Conservation (phyloP, 2,888 invertebrate genomes). For the Abrostola triplasia region DNA sequence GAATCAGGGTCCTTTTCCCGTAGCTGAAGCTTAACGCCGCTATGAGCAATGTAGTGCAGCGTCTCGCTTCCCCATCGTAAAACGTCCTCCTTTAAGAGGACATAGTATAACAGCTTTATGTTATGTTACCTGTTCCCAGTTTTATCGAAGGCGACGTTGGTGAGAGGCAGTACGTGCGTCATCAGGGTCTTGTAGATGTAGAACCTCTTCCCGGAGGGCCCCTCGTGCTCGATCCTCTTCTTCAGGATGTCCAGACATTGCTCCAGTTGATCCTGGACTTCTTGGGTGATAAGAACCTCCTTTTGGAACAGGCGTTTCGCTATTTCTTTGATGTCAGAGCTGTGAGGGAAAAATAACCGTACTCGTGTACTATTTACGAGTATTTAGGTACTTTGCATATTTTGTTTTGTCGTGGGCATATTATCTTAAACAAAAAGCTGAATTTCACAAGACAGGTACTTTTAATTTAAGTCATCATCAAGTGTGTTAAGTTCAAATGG, state of each 20-base stretch:
- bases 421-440: too few relatives aligned
- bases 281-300: constrained; percentile 88
- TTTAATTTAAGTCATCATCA: too few relatives aligned
- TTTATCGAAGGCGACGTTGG: constrained; percentile 92
- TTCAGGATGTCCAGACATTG: constrained; percentile 90
- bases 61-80: too few relatives aligned
- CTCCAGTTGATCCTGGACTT: constrained; percentile 87
- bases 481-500: too few relatives aligned
- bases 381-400: too few relatives aligned
- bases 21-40: too few relatives aligned
- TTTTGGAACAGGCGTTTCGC: constrained; percentile 82
- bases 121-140: constrained; percentile 87
- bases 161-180: constrained; percentile 91
- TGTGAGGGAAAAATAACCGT: constrained; percentile 58
- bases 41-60: too few relatives aligned
- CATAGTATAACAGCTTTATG: background rate
- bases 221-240: constrained; percentile 89
- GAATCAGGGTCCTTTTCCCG: too few relatives aligned
- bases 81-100: background rate
- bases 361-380: background rate
- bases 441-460: too few relatives aligned
- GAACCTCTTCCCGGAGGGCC: constrained; percentile 89
- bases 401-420: too few relatives aligned
- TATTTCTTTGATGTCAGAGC: constrained; percentile 87
- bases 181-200: constrained; percentile 90